Evolutionary conservation across 2,797 vertebrate species (phyloP).

Genomic region (Arremon brunneinucha): DNA sequence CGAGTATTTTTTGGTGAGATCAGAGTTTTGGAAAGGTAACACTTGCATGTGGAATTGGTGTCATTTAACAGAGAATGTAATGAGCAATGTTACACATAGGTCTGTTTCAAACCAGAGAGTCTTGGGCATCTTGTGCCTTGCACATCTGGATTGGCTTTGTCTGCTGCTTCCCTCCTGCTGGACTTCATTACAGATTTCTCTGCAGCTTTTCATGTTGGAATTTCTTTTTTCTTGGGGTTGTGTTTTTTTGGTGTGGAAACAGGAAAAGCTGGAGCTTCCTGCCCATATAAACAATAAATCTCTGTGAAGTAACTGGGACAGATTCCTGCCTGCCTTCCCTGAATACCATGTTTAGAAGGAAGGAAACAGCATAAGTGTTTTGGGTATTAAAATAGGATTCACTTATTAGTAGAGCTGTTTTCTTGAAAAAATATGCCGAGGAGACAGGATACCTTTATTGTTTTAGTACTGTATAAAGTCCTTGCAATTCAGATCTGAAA

Average conservation of each 20-base stretch:
- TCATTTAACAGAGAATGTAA: background rate
- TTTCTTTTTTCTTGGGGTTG: slow-evolving; percentile 4
- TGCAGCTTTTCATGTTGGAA: background rate
- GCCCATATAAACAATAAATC: slow-evolving; percentile 42
- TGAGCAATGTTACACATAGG: accelerated
- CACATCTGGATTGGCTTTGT: background rate
- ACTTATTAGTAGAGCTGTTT: background rate
- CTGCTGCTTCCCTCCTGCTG: background rate
- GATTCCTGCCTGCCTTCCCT: slow-evolving; percentile 29
- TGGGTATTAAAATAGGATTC: background rate
- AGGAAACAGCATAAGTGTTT: slow-evolving; percentile 40
- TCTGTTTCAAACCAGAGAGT: background rate
- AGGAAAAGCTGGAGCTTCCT: slow-evolving; percentile 74
- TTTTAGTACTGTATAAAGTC: background rate
- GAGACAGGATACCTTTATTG: background rate
- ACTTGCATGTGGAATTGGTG: background rate
- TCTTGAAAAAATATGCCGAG: background rate
- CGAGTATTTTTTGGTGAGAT: background rate
- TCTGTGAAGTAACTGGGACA: slow-evolving; percentile 6
- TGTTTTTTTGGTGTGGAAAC: slow-evolving; percentile 40
- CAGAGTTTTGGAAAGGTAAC: background rate
- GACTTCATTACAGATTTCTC: background rate
- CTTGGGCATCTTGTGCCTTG: background rate
- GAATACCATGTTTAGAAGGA: slow-evolving; percentile 33
- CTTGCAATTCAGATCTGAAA: background rate